Conservation (phyloP, 2,888 invertebrate species). For the Diploptera punctata region DNA sequence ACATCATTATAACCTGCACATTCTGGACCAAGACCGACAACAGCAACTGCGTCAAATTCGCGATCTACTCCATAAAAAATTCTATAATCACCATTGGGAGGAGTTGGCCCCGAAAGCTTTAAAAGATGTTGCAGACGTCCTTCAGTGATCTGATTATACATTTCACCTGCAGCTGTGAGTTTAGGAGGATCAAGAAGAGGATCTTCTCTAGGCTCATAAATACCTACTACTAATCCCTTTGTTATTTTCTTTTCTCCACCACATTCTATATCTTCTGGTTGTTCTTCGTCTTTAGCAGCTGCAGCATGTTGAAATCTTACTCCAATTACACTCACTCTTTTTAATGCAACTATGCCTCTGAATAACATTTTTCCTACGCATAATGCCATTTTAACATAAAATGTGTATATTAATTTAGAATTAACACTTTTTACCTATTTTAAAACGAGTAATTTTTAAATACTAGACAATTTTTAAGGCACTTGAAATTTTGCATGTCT, state of each 20-base stretch:
- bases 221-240: neutral
- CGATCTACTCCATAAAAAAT: slow-evolving; percentile 70
- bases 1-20: slow-evolving; percentile 69
- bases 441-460: no score
- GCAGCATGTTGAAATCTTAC: no score
- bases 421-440: no score
- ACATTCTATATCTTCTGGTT: no score
- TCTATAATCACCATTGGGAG: slow-evolving; percentile 62
- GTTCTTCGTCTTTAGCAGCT: no score
- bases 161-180: neutral
- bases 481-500: no score
- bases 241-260: neutral
- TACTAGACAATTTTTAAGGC: no score
- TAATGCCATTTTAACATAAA: no score
- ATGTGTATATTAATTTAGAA: no score
- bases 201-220: neutral
- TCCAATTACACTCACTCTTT: no score
- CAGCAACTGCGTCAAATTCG: slow-evolving; percentile 69
- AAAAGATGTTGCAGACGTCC: neutral
- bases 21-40: slow-evolving; percentile 76
- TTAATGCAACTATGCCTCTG: no score
- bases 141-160: neutral
- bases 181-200: neutral
- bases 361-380: no score
- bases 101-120: slow-evolving; percentile 53